These are phyloP conservation scores for Cerastis leucographa DNA, from an alignment of 2,888 invertebrate genomes.

Conservation along the genomic window DNA sequence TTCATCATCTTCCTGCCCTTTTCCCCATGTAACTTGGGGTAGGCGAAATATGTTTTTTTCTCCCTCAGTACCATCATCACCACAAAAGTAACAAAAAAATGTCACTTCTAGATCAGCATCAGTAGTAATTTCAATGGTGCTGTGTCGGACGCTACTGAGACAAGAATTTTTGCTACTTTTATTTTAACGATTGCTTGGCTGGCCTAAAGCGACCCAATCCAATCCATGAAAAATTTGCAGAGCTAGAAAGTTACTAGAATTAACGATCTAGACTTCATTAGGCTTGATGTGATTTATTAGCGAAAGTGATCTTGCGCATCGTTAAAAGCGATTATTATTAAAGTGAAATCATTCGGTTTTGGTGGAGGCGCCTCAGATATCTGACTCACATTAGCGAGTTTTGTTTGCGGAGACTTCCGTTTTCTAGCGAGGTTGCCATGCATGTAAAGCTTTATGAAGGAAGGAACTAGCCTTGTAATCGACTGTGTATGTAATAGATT, in stretches of 20 bases:
- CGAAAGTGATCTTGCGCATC: slow-evolving; percentile 19
- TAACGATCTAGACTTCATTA: background rate
- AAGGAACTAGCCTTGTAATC: background rate
- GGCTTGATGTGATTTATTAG: slow-evolving; percentile 28
- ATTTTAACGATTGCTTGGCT: too few relatives aligned
- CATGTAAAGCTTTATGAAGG: background rate
- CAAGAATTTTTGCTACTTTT: too few relatives aligned
- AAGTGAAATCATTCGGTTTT: background rate
- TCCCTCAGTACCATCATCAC: too few relatives aligned
- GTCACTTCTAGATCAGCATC: background rate
- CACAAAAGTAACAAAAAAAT: background rate
- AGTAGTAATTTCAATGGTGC: background rate
- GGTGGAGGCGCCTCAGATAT: background rate
- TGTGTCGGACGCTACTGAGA: background rate
- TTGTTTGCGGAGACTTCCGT: background rate
- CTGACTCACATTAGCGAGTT: background rate
- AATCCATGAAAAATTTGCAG: too few relatives aligned
- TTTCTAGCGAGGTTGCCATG: background rate
- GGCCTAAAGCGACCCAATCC: too few relatives aligned
- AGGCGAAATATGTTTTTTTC: too few relatives aligned
- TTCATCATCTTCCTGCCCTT: too few relatives aligned
- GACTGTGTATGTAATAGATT: too few relatives aligned
- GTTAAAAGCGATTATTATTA: slow-evolving; percentile 15
- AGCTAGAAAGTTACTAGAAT: background rate
- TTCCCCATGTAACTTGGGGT: too few relatives aligned